Conservation (phyloP, 2,797 vertebrate genomes). For the Lates japonicus region DNA sequence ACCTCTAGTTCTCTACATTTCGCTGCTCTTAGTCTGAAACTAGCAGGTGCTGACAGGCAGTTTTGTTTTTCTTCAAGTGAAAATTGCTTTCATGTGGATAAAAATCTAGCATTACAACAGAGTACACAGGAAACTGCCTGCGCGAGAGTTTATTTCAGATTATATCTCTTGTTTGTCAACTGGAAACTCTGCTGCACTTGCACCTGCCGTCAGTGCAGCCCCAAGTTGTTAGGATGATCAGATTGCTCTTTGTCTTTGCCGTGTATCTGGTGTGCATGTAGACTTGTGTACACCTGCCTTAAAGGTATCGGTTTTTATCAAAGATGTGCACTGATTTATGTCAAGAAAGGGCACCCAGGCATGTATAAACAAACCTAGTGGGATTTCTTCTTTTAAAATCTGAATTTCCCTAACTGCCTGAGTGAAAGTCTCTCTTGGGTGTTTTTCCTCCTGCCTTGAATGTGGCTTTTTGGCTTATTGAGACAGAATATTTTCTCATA, state of each 20-base stretch:
- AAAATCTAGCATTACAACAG: conserved; percentile 55
- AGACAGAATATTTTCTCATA: conserved; percentile 10
- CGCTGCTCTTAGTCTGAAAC: conserved; percentile 31
- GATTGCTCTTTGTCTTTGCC: too few species aligned
- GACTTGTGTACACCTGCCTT: too few species aligned
- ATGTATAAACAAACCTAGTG: conserved; percentile 52
- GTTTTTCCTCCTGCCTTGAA: conserved; percentile 45
- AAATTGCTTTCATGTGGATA: conserved; percentile 68
- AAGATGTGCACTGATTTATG: conserved; percentile 59
- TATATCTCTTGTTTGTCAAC: conserved; percentile 63
- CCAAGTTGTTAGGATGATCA: too few species aligned
- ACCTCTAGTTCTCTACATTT: conserved; percentile 35
- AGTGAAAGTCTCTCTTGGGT: conserved; percentile 28
- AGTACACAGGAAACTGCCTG: conserved; percentile 53
- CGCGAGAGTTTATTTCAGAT: conserved; percentile 63
- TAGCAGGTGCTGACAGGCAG: conserved; percentile 29
- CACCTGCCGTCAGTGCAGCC: conserved; percentile 42
- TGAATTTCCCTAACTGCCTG: conserved; percentile 29
- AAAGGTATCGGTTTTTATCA: not conserved
- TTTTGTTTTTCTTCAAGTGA: conserved; percentile 56
- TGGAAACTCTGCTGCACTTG: conserved; percentile 49
- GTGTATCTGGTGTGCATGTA: too few species aligned
- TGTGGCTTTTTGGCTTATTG: conserved; percentile 29
- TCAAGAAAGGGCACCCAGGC: conserved; percentile 52
- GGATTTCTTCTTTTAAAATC: conserved; percentile 49